phyloP scores from a whole-genome alignment of 2,797 vertebrate genomes.

The Amblyraja radiata region DNA sequence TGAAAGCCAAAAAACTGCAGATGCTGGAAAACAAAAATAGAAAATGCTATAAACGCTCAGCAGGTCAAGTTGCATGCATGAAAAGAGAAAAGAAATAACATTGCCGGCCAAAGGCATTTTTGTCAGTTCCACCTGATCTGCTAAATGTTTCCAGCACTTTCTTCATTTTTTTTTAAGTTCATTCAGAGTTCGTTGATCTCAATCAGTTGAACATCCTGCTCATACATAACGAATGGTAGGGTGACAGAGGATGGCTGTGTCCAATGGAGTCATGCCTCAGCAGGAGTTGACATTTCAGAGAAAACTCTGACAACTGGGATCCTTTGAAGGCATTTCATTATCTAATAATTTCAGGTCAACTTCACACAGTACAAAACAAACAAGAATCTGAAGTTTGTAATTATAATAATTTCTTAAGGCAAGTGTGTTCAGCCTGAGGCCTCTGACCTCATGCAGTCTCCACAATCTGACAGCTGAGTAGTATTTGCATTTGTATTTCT shows the following conservation, averaged over 20 bases:
- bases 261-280: not conserved
- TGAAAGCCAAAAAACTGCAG: too few relatives aligned
- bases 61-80: too few relatives aligned
- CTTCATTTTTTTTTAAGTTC: not conserved
- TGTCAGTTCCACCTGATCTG: too few relatives aligned
- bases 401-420: not conserved
- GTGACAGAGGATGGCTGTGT: not conserved
- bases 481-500: not conserved
- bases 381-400: not conserved
- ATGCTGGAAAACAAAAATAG: too few relatives aligned
- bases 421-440: not conserved
- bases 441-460: not conserved
- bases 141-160: too few relatives aligned
- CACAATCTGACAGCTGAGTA: not conserved
- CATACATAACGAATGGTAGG: not conserved
- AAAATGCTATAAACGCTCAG: too few relatives aligned
- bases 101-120: too few relatives aligned
- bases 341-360: constrained; percentile 23
- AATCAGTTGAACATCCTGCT: not conserved
- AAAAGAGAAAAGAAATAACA: too few relatives aligned
- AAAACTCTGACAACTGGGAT: not conserved
- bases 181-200: not conserved
- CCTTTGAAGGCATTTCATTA: not conserved
- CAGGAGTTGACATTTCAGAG: not conserved
- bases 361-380: not conserved